Evolutionary conservation across 2,797 vertebrate genomes (phyloP), one percentile per base, ranked within the genome.

Genomic region (Nannoperca obscura): DNA sequence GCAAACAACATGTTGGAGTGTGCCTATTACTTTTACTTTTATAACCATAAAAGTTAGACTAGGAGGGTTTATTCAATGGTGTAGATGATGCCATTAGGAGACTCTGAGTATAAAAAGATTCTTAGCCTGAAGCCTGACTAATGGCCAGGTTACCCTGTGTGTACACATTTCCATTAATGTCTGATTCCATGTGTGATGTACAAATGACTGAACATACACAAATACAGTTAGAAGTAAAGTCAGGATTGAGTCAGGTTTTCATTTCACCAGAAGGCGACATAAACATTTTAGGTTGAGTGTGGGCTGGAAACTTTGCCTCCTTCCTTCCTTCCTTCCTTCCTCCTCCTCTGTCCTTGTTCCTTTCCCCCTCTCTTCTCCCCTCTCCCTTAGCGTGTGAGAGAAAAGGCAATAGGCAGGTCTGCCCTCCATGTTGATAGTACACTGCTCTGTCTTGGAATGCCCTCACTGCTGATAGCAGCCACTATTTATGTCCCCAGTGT

Each of bases 401-500:
- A 88, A 84, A 81, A 86, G 84, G 78, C 83, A 73, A 75, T 7
- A 58, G 66, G 76, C 88, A 84, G 84, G 65, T 76, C 87, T 66
- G 78, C 71, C 73, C 73, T 72, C 68, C 24, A 4, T 80, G 88
- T 81, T 89, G 91, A 88, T 89, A 66, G 78, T 61, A 54, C 76
- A 12, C 75, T 13, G 74, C 70, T 80, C 57, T 9, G 89, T 86
- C 88, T 88, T 87, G 88, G 91, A 90, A 91, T 90, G 88, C 74
- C 89, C 81, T 67, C 80, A 40, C 47, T 47, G 79, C 87, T 90
- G 91, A 93, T 93, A 93, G 84, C 74, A 17, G 57, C 5, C 36
- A 53, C 90, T 93, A 92, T 93, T 93, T 93, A 75, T 93, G 89
- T 88, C 64, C 32, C 47, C 71, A 64, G 67, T 82, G 84, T 89